These are phyloP conservation scores for Pseudocheirus occidentalis DNA, from an alignment of 2,797 vertebrate species.

Conservation along the genomic window DNA sequence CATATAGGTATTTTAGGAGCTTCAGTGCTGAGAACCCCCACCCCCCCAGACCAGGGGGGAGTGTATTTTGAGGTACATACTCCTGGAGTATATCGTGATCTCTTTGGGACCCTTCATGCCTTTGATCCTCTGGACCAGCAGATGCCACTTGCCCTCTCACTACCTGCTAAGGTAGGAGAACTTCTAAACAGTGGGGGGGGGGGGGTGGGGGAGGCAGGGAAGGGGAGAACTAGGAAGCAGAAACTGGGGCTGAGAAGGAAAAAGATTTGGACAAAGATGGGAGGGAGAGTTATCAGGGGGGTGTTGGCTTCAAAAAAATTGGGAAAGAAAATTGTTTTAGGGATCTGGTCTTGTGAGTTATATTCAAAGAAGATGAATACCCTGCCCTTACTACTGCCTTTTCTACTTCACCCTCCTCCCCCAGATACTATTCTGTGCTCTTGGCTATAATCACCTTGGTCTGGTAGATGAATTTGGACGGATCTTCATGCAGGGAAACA, in stretches of 20 bases:
- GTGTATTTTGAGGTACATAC: slow-evolving; percentile 83
- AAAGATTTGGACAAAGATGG: not conserved
- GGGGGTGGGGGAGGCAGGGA: not conserved
- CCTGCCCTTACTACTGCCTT: not conserved
- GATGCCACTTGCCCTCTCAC: slow-evolving; percentile 80
- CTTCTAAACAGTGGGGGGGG: not conserved
- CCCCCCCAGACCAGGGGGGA: slow-evolving; percentile 77
- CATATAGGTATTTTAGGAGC: slow-evolving; percentile 66
- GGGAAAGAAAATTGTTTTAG: not conserved
- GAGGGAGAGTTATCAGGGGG: not conserved
- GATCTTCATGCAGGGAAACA: slow-evolving; percentile 86
- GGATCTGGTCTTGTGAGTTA: not conserved
- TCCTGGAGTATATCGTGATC: slow-evolving; percentile 80
- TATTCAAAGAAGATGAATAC: not conserved
- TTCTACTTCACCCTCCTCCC: not conserved
- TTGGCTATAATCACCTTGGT: slow-evolving; percentile 83
- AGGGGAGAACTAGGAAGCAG: not conserved
- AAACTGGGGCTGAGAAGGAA: not conserved
- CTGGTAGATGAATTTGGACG: slow-evolving; percentile 84
- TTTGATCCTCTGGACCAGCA: slow-evolving; percentile 81
- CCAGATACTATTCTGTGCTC: slow-evolving; percentile 83
- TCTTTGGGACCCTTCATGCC: slow-evolving; percentile 82
- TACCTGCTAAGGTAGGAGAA: slow-evolving; percentile 81
- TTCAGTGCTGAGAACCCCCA: slow-evolving; percentile 66
- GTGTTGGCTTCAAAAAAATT: not conserved